A percentile compares a stretch with the other conserved stretches of the same genome.
Evolutionary conservation across 2,113 vertebrate species (phyloP).

Genomic region (Proteles cristata): DNA sequence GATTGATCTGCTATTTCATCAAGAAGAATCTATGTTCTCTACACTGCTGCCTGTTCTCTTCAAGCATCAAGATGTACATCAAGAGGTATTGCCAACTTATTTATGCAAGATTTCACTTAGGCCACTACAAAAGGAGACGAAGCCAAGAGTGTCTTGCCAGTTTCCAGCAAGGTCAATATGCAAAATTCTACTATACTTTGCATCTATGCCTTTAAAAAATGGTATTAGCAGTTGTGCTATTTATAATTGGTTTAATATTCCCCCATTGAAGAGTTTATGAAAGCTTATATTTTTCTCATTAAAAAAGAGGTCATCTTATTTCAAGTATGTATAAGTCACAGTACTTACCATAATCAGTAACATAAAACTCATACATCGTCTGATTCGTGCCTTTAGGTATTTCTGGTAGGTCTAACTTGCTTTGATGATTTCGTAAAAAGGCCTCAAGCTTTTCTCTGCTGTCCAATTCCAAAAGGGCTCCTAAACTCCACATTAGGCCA

Average conservation of each 20-base stretch:
- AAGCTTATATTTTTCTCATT: slow-evolving; percentile 6
- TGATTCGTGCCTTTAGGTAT: slow-evolving; percentile 75
- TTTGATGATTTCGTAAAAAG: slow-evolving; percentile 82
- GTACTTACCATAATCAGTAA: slow-evolving; percentile 84
- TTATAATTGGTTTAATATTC: not conserved
- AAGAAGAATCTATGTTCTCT: not conserved
- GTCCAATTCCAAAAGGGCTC: slow-evolving; percentile 87
- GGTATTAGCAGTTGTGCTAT: not conserved
- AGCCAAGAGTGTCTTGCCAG: not conserved
- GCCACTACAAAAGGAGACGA: not conserved
- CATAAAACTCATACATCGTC: slow-evolving; percentile 88
- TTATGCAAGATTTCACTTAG: not conserved
- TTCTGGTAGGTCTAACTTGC: slow-evolving; percentile 84
- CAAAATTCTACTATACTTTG: not conserved
- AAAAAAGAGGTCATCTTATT: slow-evolving; percentile 1
- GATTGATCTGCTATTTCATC: too few relatives aligned
- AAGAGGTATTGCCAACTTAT: not conserved
- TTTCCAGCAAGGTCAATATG: not conserved
- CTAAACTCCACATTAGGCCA: slow-evolving; percentile 89
- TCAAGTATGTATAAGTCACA: not conserved
- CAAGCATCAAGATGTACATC: not conserved
- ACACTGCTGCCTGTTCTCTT: not conserved
- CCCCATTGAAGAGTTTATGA: not conserved
- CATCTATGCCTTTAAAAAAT: not conserved
- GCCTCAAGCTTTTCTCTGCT: slow-evolving; percentile 86